A percentile compares a stretch with the other conserved stretches of the same genome.
Conservation (phyloP, 2,113 vertebrate genomes). For the Antechinus flavipes region DNA sequence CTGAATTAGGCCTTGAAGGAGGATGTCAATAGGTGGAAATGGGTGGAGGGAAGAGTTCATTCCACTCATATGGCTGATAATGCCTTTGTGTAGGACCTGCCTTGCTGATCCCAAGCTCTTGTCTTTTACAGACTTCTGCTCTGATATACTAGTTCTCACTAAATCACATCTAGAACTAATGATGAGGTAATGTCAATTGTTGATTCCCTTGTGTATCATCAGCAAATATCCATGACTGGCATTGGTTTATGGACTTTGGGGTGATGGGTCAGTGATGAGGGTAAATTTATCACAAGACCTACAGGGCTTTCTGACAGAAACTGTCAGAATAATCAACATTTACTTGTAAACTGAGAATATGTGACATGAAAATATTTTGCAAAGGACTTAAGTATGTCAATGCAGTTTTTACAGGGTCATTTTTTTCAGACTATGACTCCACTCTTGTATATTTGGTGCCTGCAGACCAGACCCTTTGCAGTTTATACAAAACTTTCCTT, state of each 20-base stretch:
- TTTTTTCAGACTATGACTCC: not conserved
- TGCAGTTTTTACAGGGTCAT: not conserved
- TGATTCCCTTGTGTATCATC: not conserved
- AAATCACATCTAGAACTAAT: not conserved
- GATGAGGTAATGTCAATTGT: not conserved
- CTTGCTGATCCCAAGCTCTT: not conserved
- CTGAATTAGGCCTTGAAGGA: not conserved
- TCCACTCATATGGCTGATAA: not conserved
- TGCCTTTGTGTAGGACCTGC: not conserved
- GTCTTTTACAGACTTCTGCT: not conserved
- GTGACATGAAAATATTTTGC: not conserved
- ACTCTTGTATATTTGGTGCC: not conserved
- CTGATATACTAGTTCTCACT: not conserved
- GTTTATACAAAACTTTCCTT: no score
- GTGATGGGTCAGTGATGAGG: constrained; percentile 28
- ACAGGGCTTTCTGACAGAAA: constrained; percentile 39
- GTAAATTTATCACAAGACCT: constrained; percentile 28
- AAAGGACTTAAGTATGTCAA: not conserved
- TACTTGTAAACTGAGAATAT: constrained; percentile 46
- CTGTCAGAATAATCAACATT: constrained; percentile 52
- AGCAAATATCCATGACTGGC: not conserved
- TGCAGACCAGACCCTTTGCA: constrained; percentile 9
- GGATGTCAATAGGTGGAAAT: not conserved
- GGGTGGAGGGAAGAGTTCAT: not conserved
- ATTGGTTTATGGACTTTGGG: not conserved